Base-by-base conservation (phyloP, 2,888 invertebrate genomes). In the Leucoptera coffeella region DNA sequence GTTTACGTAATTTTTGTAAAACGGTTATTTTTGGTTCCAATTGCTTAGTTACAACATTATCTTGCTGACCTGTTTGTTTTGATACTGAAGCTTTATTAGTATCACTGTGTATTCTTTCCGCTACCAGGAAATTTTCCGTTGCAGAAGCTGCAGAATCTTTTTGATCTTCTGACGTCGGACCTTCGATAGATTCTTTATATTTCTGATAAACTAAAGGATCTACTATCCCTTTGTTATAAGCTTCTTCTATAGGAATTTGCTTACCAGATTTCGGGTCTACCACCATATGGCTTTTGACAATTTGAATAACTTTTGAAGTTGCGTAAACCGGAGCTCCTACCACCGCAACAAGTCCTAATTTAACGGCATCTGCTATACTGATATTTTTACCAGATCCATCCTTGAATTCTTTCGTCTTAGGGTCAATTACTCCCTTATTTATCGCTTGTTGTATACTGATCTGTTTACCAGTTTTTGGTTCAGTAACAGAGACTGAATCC, bases 231-330 rank as follows among this genome's bases (percentile, higher is more conserved):
- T 81, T 73, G 45, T 84, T 78, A 36, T 87, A 77, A 3, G 92
- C 92, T 27, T 85, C 82, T 52, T 87, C 84, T 38, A 88, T 75
- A 2, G 86, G 85, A 36, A 90, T 71, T 44, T 81, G 79, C 46
- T 87, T 80, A 3, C 87, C 89, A 2, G 88, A 85, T 38, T 75
- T 77, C 1, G 92, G 89, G 54, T 93, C 90, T 29, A 77, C 64
- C 9, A 85, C 77, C 67, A 84, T 79, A 3, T 74, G 69, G 34
- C 45, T 69, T 36, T 67, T 74, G 4, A 85, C 74, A 1, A 80
- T 74, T 48, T 82, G 79, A 29, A 83, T 73, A 1, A 81, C 74
- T 36, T 80, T 78, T 30, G 82, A 78, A 2, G 81, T 78, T 4
- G 82, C 84, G 4, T 82, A 75, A 26, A 87, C 54, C 2, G 89